Percentiles rank a stretch among this genome's conserved stretches.
Conservation (phyloP, 2,888 invertebrate species). For the Heliconius sara region DNA sequence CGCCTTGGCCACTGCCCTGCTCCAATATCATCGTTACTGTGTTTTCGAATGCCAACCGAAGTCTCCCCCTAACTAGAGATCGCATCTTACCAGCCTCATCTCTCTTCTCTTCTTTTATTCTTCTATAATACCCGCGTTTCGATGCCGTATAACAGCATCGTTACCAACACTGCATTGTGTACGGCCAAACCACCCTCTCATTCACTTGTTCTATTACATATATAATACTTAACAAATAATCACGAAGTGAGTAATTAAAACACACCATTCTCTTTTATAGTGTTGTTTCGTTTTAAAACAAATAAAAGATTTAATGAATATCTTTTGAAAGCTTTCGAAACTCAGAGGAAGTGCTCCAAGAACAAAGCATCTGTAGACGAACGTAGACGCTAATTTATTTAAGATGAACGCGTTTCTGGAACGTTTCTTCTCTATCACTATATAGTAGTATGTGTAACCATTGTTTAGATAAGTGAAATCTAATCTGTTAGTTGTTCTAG, state of each 20-base stretch:
- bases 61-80: too few species aligned
- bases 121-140: too few species aligned
- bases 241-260: background rate
- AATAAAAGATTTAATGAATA: conserved; percentile 20
- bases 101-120: too few species aligned
- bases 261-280: background rate
- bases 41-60: too few species aligned
- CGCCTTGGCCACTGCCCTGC: too few species aligned
- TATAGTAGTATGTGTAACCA: background rate
- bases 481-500: background rate
- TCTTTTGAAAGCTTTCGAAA: conserved; percentile 21
- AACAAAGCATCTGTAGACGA: conserved; percentile 7
- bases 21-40: too few species aligned
- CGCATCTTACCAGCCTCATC: too few species aligned
- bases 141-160: too few species aligned
- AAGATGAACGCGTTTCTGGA: conserved; percentile 23
- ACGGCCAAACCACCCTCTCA: too few species aligned
- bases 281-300: conserved; percentile 8
- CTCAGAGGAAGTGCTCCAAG: conserved; percentile 1
- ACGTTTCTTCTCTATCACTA: conserved; percentile 3
- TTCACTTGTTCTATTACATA: background rate
- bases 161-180: too few species aligned
- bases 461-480: background rate
- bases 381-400: conserved; percentile 22
- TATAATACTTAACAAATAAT: background rate